These are phyloP conservation scores for Drosophila ficusphila DNA, from an alignment of 1,140 invertebrate species.

Conservation along the genomic window DNA sequence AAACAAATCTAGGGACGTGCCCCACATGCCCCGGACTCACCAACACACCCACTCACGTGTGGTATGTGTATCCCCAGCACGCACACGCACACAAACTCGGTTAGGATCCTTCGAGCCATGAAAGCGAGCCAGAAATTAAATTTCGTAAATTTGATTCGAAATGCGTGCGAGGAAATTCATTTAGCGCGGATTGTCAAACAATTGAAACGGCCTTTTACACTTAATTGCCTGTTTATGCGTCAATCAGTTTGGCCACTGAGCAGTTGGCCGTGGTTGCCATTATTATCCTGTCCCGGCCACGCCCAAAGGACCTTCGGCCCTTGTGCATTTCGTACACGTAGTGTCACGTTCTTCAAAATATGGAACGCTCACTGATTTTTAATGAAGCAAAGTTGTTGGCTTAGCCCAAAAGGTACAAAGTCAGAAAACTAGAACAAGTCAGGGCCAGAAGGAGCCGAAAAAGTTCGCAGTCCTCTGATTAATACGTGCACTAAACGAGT, in stretches of 20 bases:
- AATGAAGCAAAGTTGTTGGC: constrained; percentile 72
- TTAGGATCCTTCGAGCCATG: constrained; percentile 56
- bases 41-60: constrained; percentile 16
- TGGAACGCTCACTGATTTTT: constrained; percentile 82
- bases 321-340: constrained; percentile 62
- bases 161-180: constrained; percentile 77
- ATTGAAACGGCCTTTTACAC: constrained; percentile 63
- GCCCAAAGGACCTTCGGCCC: constrained; percentile 5
- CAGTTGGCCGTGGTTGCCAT: constrained; percentile 34
- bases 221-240: constrained; percentile 79
- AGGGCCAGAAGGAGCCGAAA: constrained; percentile 36
- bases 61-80: constrained; percentile 10
- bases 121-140: constrained; percentile 76
- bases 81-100: constrained; percentile 11
- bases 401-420: constrained; percentile 44
- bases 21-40: constrained; percentile 45
- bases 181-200: constrained; percentile 67
- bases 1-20: constrained; percentile 77
- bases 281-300: constrained; percentile 36
- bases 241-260: constrained; percentile 60
- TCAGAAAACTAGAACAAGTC: constrained; percentile 38
- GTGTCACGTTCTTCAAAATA: constrained; percentile 81
- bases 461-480: constrained; percentile 68
- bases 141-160: constrained; percentile 76
- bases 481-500: constrained; percentile 73